These are phyloP conservation scores for Himalopsyche kuldschensis DNA, from an alignment of 2,888 invertebrate species.

Conservation along the genomic window DNA sequence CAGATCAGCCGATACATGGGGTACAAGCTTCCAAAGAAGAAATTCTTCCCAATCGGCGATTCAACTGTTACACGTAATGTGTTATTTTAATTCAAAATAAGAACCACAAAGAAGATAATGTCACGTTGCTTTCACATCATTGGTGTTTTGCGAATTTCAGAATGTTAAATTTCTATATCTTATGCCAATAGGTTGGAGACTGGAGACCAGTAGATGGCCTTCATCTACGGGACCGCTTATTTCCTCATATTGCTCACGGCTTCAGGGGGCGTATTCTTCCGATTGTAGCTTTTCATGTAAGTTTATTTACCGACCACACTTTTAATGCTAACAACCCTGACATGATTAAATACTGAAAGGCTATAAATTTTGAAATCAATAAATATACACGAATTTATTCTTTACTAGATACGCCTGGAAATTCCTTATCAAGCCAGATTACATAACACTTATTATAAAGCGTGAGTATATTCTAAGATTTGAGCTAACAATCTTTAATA, in stretches of 20 bases:
- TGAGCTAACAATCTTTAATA: no score
- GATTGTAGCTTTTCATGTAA: conserved; percentile 77
- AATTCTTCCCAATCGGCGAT: conserved; percentile 40
- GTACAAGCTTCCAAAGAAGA: conserved; percentile 50
- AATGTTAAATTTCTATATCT: no score
- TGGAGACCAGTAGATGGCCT: conserved; percentile 77
- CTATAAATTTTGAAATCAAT: no score
- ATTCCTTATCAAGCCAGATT: no score
- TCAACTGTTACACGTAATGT: conserved; percentile 48
- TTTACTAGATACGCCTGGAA: no score
- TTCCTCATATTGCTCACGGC: conserved; percentile 78
- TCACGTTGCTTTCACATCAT: no score
- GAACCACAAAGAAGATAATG: no score
- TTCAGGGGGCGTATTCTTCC: conserved; percentile 75
- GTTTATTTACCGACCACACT: conserved; percentile 41
- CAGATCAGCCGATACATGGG: conserved; percentile 61
- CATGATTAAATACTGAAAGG: neutral
- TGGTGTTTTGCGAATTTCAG: no score
- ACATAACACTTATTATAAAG: no score
- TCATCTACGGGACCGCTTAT: conserved; percentile 68
- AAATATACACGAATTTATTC: no score
- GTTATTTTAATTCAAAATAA: conserved; percentile 37
- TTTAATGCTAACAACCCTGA: neutral
- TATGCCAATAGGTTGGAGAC: conserved; percentile 59
- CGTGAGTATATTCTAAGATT: no score